Base-by-base conservation (phyloP, 1,140 invertebrate genomes). In the Catajapyx aquilonaris region DNA sequence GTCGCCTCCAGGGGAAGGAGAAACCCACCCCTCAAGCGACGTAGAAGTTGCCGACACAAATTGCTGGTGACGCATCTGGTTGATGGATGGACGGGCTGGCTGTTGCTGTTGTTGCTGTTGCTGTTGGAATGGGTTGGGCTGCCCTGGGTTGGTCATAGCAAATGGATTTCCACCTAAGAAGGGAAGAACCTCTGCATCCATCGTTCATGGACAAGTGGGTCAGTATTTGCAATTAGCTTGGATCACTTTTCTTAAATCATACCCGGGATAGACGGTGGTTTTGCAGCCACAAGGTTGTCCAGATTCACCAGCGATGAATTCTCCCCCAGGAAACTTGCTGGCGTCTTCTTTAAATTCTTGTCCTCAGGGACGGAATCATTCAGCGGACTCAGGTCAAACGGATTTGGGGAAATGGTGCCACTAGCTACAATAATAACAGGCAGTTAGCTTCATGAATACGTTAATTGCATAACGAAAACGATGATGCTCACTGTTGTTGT, bases 221-320 rank as follows among this genome's bases (percentile, higher is more conserved):
- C n/a, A n/a, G n/a, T n/a, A n/a, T n/a, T n/a, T n/a, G n/a, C n/a
- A n/a, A n/a, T n/a, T n/a, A n/a, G n/a, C n/a, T n/a, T n/a, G n/a
- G n/a, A n/a, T n/a, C n/a, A n/a, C n/a, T n/a, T n/a, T n/a, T n/a
- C n/a, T n/a, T n/a, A n/a, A n/a, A n/a, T n/a, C n/a, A n/a, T n/a
- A n/a, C n/a, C n/a, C n/a, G n/a, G n/a, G n/a, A n/a, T n/a, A n/a
- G n/a, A n/a, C n/a, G n/a, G 7, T 9, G 23, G 23, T 13, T 28
- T 34, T 2, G 28, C 64, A 46, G 80, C 83, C 41, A 94, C 79
- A 50, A 95, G 68, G 61, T 91, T 87, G 60, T 95, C 88, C 49
- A 95, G 66, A 68, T 94, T 94, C 30, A 94, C 88, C 40, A 95
- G 67, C 44, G 75, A 70, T 16, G 81, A 87, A 60, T 94, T 94